Conservation (phyloP, 2,888 invertebrate genomes). For the Ennomos fuscantarius region DNA sequence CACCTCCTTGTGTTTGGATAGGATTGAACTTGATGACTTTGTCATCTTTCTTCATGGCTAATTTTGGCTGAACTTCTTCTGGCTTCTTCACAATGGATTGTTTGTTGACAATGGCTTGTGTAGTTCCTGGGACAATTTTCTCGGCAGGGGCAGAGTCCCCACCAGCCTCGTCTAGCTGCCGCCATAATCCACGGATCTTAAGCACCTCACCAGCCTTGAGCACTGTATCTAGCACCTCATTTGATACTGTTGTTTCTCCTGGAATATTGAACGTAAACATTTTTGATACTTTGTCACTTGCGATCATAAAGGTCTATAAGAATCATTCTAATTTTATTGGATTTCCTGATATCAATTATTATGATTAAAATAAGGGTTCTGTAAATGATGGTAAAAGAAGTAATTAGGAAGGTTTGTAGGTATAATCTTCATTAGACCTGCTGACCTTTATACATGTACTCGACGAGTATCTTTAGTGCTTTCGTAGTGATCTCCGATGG, state of each 20-base stretch:
- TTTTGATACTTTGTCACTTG: no score
- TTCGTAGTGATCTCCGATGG: slow-evolving; percentile 93
- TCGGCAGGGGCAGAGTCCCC: slow-evolving; percentile 62
- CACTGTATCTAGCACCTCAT: slow-evolving; percentile 92
- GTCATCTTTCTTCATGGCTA: slow-evolving; percentile 80
- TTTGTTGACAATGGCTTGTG: slow-evolving; percentile 58
- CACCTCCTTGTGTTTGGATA: slow-evolving; percentile 60
- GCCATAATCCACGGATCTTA: slow-evolving; percentile 92
- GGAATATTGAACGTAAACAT: slow-evolving; percentile 26
- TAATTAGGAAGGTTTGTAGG: no score
- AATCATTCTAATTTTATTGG: no score
- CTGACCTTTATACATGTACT: slow-evolving; percentile 93
- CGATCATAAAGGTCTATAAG: no score
- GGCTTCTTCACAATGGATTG: slow-evolving; percentile 60
- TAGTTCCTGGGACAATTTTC: slow-evolving; percentile 54
- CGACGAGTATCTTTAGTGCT: slow-evolving; percentile 91
- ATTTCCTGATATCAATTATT: no score
- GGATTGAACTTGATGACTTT: slow-evolving; percentile 76
- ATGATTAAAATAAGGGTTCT: no score
- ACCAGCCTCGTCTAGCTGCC: slow-evolving; percentile 85
- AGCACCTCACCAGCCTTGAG: slow-evolving; percentile 92
- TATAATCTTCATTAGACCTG: not conserved
- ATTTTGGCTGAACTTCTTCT: slow-evolving; percentile 65
- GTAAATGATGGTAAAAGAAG: no score
- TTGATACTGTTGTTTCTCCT: slow-evolving; percentile 93